Percentiles rank a stretch among this genome's conserved stretches.
Evolutionary conservation across 35 echinoderm and acorn worm species (phyloP).

Genomic region (Hemicentrotus pulcherrimus): DNA sequence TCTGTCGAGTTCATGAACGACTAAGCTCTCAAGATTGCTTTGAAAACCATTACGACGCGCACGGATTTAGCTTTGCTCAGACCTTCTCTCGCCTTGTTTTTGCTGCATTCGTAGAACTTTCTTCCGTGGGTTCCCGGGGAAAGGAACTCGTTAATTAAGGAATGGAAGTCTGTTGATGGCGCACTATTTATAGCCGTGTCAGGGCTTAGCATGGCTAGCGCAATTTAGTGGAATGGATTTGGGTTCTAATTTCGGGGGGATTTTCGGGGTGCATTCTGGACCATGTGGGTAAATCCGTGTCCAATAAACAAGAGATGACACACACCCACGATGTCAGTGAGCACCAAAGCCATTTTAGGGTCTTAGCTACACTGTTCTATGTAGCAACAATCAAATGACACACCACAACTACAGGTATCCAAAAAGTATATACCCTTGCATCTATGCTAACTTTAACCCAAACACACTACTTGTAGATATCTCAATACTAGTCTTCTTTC

Average conservation of each 20-base stretch:
- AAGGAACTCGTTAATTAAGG: constrained; percentile 53
- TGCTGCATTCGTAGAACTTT: neutral
- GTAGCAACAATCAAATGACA: too few relatives aligned
- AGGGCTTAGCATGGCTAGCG: constrained; percentile 29
- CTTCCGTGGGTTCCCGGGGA: neutral
- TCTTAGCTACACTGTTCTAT: too few relatives aligned
- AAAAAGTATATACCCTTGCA: too few relatives aligned
- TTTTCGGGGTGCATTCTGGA: constrained; percentile 23
- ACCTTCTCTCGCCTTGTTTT: constrained; percentile 2
- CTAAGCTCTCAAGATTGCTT: constrained; percentile 28
- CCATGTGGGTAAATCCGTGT: neutral
- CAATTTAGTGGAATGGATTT: constrained; percentile 40
- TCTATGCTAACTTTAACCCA: too few relatives aligned
- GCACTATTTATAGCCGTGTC: constrained; percentile 35
- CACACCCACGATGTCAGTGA: constrained; percentile 4
- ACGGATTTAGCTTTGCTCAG: constrained; percentile 32
- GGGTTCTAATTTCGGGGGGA: constrained; percentile 40
- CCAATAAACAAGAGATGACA: constrained; percentile 49
- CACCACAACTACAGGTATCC: too few relatives aligned
- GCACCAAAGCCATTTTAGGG: neutral
- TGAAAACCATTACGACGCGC: constrained; percentile 19
- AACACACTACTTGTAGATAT: too few relatives aligned
- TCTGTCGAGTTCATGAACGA: constrained; percentile 44
- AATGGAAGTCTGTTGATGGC: constrained; percentile 40
- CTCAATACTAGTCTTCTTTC: too few relatives aligned